These are phyloP conservation scores for Papilio glaucus DNA, from an alignment of 1,140 invertebrate genomes.

Conservation along the genomic window DNA sequence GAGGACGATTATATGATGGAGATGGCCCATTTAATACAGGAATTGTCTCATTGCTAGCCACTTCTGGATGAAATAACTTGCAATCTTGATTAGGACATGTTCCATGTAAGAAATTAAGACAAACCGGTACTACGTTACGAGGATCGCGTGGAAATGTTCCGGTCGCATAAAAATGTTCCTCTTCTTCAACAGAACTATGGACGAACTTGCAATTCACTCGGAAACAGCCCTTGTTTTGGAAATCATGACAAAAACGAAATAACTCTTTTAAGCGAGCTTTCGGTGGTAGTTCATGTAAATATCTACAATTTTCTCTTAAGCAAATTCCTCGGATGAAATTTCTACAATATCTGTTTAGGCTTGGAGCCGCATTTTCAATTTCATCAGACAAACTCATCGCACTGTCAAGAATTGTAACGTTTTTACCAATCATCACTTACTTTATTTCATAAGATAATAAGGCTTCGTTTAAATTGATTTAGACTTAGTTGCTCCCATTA, in stretches of 20 bases:
- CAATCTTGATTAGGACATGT: constrained; percentile 68
- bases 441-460: background rate
- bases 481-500: constrained; percentile 5
- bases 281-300: constrained; percentile 70
- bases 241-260: constrained; percentile 77
- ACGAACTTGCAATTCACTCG: constrained; percentile 75
- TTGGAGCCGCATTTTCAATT: constrained; percentile 51
- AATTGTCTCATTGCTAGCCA: constrained; percentile 55
- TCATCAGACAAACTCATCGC: constrained; percentile 59
- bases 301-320: constrained; percentile 70
- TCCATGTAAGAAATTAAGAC: constrained; percentile 64
- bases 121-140: constrained; percentile 52
- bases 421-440: constrained; percentile 52
- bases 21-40: constrained; percentile 51
- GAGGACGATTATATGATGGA: constrained; percentile 59
- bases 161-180: constrained; percentile 69
- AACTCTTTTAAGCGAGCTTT: constrained; percentile 66
- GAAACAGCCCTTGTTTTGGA: constrained; percentile 77
- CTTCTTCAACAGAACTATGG: constrained; percentile 66
- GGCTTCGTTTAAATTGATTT: constrained; percentile 10
- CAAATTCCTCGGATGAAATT: constrained; percentile 74
- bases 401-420: constrained; percentile 42
- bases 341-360: constrained; percentile 63
- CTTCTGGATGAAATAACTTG: constrained; percentile 61
- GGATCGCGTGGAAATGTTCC: constrained; percentile 65